A percentile compares a stretch with the other conserved stretches of the same genome.
phyloP scores from a whole-genome alignment of 2,113 vertebrate genomes.

The Anhinga anhinga region DNA sequence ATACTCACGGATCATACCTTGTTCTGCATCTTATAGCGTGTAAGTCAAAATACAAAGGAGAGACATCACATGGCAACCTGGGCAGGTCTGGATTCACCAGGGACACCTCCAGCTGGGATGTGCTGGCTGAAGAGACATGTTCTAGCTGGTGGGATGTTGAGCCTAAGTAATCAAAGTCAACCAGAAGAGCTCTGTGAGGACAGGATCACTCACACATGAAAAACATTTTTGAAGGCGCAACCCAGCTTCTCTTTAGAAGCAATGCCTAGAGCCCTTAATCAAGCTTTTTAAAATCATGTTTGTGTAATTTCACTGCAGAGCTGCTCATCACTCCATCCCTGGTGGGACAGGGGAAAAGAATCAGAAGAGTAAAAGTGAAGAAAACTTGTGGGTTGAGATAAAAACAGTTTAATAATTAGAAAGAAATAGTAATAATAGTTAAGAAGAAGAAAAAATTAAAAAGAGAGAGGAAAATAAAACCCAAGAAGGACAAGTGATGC shows the following conservation, averaged over 20 bases:
- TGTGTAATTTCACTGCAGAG: not conserved
- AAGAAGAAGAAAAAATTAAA: not conserved
- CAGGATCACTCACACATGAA: not conserved
- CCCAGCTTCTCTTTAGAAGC: not conserved
- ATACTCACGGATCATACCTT: constrained; percentile 1
- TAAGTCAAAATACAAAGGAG: not conserved
- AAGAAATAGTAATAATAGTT: not conserved
- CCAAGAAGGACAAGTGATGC: not conserved
- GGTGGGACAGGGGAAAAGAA: not conserved
- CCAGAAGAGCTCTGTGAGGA: not conserved
- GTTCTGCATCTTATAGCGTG: constrained; percentile 46
- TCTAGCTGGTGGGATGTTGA: not conserved
- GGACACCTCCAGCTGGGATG: constrained; percentile 17
- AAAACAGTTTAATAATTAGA: not conserved
- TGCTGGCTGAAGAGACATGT: not conserved
- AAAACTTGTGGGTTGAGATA: not conserved
- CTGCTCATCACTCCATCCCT: accelerated
- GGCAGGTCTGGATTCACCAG: constrained; percentile 37
- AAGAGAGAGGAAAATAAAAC: not conserved
- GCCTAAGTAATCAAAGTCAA: not conserved
- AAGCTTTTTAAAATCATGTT: not conserved
- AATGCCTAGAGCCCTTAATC: not conserved
- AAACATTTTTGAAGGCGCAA: not conserved
- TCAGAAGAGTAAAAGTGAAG: not conserved
- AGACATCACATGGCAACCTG: constrained; percentile 41